phyloP scores from a whole-genome alignment of 2,113 vertebrate species.

The Kobus ellipsiprymnus region DNA sequence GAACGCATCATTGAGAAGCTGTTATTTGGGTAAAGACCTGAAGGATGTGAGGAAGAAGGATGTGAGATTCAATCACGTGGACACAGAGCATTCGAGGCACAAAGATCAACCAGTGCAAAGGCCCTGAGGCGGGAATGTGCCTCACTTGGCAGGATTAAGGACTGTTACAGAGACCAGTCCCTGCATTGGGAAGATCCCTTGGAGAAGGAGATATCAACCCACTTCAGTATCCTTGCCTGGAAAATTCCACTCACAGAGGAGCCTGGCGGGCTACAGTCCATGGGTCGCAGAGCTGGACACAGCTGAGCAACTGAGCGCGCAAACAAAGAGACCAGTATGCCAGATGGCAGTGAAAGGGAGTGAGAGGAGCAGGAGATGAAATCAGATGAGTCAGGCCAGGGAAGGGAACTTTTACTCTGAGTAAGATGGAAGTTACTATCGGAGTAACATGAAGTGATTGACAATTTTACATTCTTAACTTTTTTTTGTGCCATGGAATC shows the following conservation, averaged over 20 bases:
- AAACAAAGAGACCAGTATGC: neutral
- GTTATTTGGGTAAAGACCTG: neutral
- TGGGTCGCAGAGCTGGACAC: neutral
- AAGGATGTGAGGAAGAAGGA: neutral
- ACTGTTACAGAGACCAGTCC: neutral
- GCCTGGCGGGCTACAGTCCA: neutral
- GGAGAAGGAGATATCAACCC: neutral
- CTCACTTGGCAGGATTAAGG: neutral
- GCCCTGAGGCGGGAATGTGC: neutral
- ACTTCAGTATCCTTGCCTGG: neutral
- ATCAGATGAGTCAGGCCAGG: neutral
- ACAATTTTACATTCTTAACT: neutral
- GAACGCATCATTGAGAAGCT: neutral
- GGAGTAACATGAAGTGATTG: neutral
- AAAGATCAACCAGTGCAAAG: neutral
- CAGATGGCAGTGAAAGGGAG: neutral
- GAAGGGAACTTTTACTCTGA: neutral
- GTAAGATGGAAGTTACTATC: neutral
- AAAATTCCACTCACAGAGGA: neutral
- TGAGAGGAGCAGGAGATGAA: neutral
- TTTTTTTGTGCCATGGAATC: neutral
- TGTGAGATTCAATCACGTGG: neutral
- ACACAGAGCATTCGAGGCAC: neutral
- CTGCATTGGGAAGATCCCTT: neutral
- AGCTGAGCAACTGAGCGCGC: neutral